Base-by-base conservation (phyloP, 2,888 invertebrate species). In the Drosophila kuntzei region DNA sequence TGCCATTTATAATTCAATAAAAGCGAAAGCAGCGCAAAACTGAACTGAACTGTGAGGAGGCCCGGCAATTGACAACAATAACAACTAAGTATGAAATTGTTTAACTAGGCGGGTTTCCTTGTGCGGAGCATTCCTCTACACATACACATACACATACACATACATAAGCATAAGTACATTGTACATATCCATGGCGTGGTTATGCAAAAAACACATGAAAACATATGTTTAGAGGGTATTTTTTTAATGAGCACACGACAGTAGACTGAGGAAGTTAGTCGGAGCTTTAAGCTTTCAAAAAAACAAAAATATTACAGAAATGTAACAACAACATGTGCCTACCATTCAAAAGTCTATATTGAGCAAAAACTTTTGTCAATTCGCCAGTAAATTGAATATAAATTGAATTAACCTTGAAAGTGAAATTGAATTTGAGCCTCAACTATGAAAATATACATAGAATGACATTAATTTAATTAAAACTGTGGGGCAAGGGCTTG, bases 1-100 rank as follows among this genome's bases (percentile, higher is more conserved):
- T 60, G 59, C 60, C 76, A 79, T 71, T 71, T 69, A 29, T 75
- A 83, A 68, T 73, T 73, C 25, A 77, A 73, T 77, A 71, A 88
- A 84, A 89, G 84, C 78, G 89, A 84, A 87, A 84, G 84, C 69
- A 53, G 18, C 44, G 37, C 7, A 41, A 41, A 58, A 51, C 58
- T 9, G 9, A 20, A 29, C 46, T 25, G n/a, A 20, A 27, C 53
- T 36, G 20, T 25, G 80, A 70, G 87, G 84, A 87, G 82, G 87
- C 89, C 74, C 59, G 89, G 32, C 82, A 81, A 65, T 85, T 87
- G 85, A 79, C 88, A 79, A 87, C 54, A 68, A 67, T 58, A 71
- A 60, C 32, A 69, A 39, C 46, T 65, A 69, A 39, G 41, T 65
- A 44, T 37, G 29, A 50, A 36, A 53, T 61, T 34, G 25, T 43